phyloP scores from a whole-genome alignment of 2,888 invertebrate genomes.

The Cephonodes hylas region DNA sequence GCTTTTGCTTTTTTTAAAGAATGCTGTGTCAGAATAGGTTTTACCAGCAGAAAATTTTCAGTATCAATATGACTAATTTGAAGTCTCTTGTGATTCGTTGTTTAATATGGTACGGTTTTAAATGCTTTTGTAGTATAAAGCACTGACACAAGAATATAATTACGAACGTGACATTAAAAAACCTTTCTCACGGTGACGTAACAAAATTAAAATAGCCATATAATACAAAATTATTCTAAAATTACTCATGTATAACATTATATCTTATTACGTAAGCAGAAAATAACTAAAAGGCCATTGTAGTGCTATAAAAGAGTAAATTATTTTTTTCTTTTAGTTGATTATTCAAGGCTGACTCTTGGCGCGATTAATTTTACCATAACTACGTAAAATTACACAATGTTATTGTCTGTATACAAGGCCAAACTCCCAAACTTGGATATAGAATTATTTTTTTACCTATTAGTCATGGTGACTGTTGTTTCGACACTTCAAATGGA shows the following conservation, averaged over 20 bases:
- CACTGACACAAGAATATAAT: too few relatives aligned
- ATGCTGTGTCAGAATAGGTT: too few relatives aligned
- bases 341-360: background rate
- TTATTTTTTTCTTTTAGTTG: background rate
- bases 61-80: too few relatives aligned
- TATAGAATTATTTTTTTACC: background rate
- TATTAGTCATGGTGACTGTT: slow-evolving; percentile 21
- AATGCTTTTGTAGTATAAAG: too few relatives aligned
- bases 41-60: too few relatives aligned
- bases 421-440: slow-evolving; percentile 4
- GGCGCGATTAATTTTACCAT: background rate
- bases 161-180: too few relatives aligned
- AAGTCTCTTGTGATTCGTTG: too few relatives aligned
- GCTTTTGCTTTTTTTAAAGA: too few relatives aligned
- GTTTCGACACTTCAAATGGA: slow-evolving; percentile 30
- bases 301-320: background rate
- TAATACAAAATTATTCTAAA: background rate
- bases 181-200: background rate
- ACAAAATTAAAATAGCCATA: background rate
- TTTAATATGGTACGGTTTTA: too few relatives aligned
- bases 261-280: background rate
- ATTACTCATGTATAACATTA: background rate
- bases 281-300: background rate
- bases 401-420: background rate
- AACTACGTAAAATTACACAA: background rate